These are phyloP conservation scores for Cydia splendana DNA, from an alignment of 1,140 invertebrate genomes.

Conservation along the genomic window DNA sequence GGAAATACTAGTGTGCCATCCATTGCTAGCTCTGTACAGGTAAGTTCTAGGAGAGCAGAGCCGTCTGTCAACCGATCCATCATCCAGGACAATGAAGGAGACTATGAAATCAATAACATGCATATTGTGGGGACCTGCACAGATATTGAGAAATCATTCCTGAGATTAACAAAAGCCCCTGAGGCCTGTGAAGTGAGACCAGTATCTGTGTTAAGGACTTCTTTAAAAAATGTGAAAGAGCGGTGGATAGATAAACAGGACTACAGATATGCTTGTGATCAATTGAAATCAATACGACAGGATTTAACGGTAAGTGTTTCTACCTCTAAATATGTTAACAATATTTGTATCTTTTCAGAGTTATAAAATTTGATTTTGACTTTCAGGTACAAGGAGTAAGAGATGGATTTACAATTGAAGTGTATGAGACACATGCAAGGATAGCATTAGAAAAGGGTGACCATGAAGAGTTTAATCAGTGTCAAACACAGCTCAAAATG, in stretches of 20 bases:
- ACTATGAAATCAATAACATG: slow-evolving; percentile 90
- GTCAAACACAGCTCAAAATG: slow-evolving; percentile 97
- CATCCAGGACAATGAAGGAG: slow-evolving; percentile 81
- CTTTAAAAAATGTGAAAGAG: slow-evolving; percentile 93
- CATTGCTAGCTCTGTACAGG: slow-evolving; percentile 71
- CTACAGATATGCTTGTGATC: slow-evolving; percentile 98
- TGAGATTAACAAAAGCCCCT: slow-evolving; percentile 97
- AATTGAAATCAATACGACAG: slow-evolving; percentile 98
- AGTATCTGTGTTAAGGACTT: slow-evolving; percentile 90
- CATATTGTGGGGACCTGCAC: slow-evolving; percentile 96
- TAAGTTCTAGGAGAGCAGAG: slow-evolving; percentile 60
- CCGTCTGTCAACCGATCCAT: slow-evolving; percentile 72
- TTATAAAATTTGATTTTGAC: slow-evolving; percentile 29
- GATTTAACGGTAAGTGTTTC: slow-evolving; percentile 93
- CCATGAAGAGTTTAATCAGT: slow-evolving; percentile 99
- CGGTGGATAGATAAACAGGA: slow-evolving; percentile 94
- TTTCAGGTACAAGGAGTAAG: slow-evolving; percentile 95
- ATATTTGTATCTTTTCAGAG: slow-evolving; percentile 22
- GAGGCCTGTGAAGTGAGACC: slow-evolving; percentile 95
- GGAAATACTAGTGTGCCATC: slow-evolving; percentile 61
- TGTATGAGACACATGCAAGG: slow-evolving; percentile 98
- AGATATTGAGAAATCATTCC: slow-evolving; percentile 96
- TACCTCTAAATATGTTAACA: neutral
- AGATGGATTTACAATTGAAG: slow-evolving; percentile 95
- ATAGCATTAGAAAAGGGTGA: slow-evolving; percentile 98